Evolutionary conservation across 2,113 vertebrate genomes (phyloP).

Genomic region (Balaenoptera acutorostrata): DNA sequence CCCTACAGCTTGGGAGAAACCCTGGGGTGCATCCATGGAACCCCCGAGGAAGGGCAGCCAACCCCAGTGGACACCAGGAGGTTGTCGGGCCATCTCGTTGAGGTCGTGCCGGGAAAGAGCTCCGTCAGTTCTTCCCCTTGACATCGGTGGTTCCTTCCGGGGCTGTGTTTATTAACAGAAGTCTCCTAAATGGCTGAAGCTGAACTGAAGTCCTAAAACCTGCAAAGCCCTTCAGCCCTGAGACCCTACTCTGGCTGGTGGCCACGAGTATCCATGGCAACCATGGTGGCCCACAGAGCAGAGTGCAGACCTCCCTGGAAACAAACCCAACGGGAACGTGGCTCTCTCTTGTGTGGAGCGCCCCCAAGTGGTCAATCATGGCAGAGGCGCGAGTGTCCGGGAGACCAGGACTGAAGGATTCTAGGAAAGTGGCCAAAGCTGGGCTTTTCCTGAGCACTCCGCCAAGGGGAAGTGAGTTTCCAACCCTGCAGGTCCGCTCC

Average conservation of each 20-base stretch:
- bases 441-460: not conserved
- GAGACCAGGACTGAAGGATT: not conserved
- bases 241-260: not conserved
- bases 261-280: not conserved
- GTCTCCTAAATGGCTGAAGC: not conserved
- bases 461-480: not conserved
- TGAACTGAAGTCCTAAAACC: not conserved
- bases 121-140: accelerated
- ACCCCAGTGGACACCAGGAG: no score
- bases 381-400: not conserved
- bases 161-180: not conserved
- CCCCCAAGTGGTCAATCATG: constrained; percentile 15
- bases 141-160: accelerated
- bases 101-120: not conserved
- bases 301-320: not conserved
- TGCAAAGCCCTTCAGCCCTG: not conserved
- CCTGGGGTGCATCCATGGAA: accelerated
- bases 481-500: not conserved
- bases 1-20: not conserved
- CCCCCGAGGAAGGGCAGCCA: not conserved
- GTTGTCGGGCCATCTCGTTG: accelerated
- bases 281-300: not conserved
- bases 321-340: not conserved
- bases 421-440: not conserved
- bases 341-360: not conserved